Evolutionary conservation across 1,140 invertebrate genomes (phyloP), one percentile per base, ranked within the genome.

Genomic region (Adoxophyes honmai): DNA sequence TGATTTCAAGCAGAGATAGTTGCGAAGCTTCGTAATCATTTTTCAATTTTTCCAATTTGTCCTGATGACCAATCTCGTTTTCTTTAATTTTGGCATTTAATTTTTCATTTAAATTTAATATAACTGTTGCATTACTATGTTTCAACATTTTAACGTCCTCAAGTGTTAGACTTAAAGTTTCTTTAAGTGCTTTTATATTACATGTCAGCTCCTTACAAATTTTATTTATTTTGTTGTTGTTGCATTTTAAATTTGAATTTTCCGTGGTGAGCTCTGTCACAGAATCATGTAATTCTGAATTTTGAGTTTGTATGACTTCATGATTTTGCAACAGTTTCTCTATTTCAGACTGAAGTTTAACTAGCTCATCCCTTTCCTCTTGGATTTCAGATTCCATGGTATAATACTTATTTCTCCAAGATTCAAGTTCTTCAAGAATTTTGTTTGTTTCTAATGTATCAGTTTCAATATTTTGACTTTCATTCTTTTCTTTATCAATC

Each of bases 291-390:
- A 81, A 71, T 58, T 83, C 68, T 7, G 66, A 48, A 62, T 86
- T 88, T 66, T 75, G 70, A 11, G 52, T 70, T 71, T 86, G 81
- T 33, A 81, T 63, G 48, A 70, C 64, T 55, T 86, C 81, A 67
- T 89, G 71, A 63, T 82, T 83, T 56, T 65, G 52, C 11, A 89
- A 62, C 36, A 89, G 62, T 61, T 89, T 89, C 76, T 90, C 84
- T 59, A 89, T 88, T 77, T 89, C 79, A 15, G 79, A 68, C 64
- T 86, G 85, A 63, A 88, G 73, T 66, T 83, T 89, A 37, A 74
- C 75, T 60, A 88, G 67, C 61, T 91, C 89, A 15, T 86, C 73
- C 65, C 86, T 78, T 67, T 86, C 80, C 58, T 90, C 89, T 68
- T 90, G 86, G 53, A 85, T 81, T 70, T 84, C 83, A 35, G 75